Evolutionary conservation across 2,113 vertebrate genomes (phyloP).

Genomic region (Etia nguti): DNA sequence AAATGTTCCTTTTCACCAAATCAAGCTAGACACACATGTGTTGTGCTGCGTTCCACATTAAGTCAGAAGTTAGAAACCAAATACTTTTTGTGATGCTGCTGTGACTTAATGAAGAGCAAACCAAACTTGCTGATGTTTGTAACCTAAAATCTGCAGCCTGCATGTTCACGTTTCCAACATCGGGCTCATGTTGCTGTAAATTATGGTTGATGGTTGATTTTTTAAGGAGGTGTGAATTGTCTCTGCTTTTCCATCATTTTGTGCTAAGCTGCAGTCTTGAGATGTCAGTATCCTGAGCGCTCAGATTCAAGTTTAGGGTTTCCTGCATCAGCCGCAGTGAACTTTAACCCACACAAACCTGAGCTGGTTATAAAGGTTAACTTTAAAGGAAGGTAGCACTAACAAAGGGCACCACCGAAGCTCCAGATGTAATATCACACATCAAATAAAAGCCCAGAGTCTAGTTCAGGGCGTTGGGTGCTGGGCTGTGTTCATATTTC

Average conservation of each 20-base stretch:
- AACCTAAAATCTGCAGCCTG: background rate
- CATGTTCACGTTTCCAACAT: background rate
- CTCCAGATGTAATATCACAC: background rate
- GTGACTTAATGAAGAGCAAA: background rate
- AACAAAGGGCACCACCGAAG: background rate
- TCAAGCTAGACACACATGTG: accelerated
- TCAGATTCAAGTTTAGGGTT: background rate
- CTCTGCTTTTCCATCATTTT: background rate
- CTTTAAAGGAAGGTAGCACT: background rate
- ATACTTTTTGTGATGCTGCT: background rate
- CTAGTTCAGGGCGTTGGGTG: too few species aligned
- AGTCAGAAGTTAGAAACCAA: background rate
- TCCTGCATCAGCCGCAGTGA: background rate
- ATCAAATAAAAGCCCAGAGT: background rate
- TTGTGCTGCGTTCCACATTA: accelerated
- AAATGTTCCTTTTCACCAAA: background rate
- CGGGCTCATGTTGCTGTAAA: background rate
- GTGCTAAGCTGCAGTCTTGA: background rate
- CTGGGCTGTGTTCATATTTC: background rate
- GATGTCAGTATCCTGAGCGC: background rate
- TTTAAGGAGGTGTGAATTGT: background rate
- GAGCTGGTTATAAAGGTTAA: background rate
- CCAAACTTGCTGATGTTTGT: background rate
- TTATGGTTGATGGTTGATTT: background rate
- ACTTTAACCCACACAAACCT: background rate